These are phyloP conservation scores for Gryllus bimaculatus DNA, from an alignment of 1,140 invertebrate genomes.

Conservation along the genomic window DNA sequence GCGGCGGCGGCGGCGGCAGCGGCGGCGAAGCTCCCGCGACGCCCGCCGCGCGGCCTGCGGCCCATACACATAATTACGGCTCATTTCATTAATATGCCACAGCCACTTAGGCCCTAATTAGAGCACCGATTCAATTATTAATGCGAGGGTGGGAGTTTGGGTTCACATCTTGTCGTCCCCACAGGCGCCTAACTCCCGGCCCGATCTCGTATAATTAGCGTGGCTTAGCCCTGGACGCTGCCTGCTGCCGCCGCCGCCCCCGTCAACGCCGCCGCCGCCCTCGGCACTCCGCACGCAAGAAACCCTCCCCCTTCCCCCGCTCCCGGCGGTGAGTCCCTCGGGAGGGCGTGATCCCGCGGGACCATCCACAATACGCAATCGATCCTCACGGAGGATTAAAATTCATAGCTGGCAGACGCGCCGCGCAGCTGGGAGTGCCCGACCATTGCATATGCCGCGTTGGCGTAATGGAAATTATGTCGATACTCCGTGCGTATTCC, in stretches of 20 bases:
- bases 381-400: background rate
- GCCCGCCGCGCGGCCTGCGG: background rate
- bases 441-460: background rate
- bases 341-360: background rate
- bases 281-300: background rate
- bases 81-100: slow-evolving; percentile 5
- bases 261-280: background rate
- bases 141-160: background rate
- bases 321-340: background rate
- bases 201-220: background rate
- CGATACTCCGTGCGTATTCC: background rate
- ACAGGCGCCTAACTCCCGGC: background rate
- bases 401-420: background rate
- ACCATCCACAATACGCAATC: background rate
- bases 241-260: background rate
- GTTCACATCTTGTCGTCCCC: background rate
- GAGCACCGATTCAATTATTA: background rate
- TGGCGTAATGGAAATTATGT: background rate
- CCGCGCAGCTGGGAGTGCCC: background rate
- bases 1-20: too few species aligned
- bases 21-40: background rate
- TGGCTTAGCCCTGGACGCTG: background rate
- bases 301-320: background rate
- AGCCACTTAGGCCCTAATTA: slow-evolving; percentile 3
- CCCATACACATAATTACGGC: slow-evolving; percentile 3